Percentiles rank a stretch among this genome's conserved stretches.
phyloP scores from a whole-genome alignment of 2,113 vertebrate genomes.

The Pardalotus punctatus region DNA sequence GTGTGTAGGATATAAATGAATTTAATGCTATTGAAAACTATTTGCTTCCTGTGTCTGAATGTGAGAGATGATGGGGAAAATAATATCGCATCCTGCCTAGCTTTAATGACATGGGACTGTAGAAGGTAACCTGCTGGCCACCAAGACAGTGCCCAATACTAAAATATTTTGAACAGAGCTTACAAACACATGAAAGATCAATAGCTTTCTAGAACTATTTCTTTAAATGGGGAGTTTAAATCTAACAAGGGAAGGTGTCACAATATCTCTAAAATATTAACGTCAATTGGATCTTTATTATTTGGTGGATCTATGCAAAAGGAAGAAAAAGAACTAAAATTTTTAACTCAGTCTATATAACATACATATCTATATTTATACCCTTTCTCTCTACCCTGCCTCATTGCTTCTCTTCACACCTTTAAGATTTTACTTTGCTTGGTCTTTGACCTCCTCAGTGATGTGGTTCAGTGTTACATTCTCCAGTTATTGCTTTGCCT shows the following conservation, averaged over 20 bases:
- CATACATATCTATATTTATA: too few species aligned
- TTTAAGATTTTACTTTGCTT: slow-evolving; percentile 13
- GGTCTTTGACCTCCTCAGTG: neutral
- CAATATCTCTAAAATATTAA: neutral
- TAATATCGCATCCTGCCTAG: neutral
- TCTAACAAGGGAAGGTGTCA: neutral
- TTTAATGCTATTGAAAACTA: neutral
- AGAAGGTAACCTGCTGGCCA: neutral
- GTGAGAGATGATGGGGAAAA: neutral
- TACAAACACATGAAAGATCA: neutral
- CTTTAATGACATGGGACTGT: neutral
- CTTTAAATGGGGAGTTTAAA: neutral
- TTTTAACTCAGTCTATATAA: neutral
- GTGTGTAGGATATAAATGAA: neutral
- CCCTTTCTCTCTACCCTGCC: neutral
- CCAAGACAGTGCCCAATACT: neutral
- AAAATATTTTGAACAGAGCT: neutral
- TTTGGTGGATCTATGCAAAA: neutral
- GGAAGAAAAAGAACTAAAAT: neutral
- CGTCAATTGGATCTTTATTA: neutral
- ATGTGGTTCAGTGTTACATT: neutral
- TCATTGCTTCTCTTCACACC: neutral
- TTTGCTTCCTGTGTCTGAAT: neutral
- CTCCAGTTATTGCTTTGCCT: slow-evolving; percentile 33
- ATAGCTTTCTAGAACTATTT: neutral